Percentiles rank a stretch among this genome's conserved stretches.
These are phyloP conservation scores for Pollicipes pollicipes DNA, from an alignment of 1,140 invertebrate genomes.

Conservation along the genomic window DNA sequence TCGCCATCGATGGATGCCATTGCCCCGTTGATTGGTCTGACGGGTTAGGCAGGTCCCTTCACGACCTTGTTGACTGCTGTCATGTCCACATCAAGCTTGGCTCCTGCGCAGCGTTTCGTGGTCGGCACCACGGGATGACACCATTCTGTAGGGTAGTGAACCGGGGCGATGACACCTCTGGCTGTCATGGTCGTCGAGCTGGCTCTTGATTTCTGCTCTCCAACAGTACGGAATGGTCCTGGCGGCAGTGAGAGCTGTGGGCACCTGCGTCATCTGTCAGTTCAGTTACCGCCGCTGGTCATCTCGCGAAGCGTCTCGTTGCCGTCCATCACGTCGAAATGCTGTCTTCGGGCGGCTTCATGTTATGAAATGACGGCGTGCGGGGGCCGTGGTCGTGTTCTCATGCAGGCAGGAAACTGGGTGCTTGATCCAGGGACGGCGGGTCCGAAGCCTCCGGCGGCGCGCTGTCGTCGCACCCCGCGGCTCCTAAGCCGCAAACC, in stretches of 20 bases:
- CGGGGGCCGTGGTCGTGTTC: conserved; percentile 4
- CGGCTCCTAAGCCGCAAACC: too few species aligned
- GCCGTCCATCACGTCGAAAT: neutral
- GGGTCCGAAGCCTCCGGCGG: too few species aligned
- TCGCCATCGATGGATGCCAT: conserved; percentile 11
- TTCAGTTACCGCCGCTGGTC: neutral
- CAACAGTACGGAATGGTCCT: conserved; percentile 10
- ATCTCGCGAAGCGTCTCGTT: conserved; percentile 6
- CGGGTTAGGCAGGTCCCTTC: conserved; percentile 18
- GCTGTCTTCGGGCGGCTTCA: neutral
- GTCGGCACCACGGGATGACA: conserved; percentile 12
- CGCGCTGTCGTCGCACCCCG: too few species aligned
- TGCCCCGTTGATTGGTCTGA: conserved; percentile 19
- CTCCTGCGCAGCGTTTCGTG: conserved; percentile 10
- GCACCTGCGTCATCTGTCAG: neutral
- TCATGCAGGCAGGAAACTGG: too few species aligned
- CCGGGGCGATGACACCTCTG: conserved; percentile 9
- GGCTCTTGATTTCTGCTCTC: conserved; percentile 4
- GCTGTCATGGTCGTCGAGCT: conserved; percentile 8
- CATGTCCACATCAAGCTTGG: conserved; percentile 15
- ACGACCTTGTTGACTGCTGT: conserved; percentile 21
- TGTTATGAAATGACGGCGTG: neutral
- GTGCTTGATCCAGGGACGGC: too few species aligned
- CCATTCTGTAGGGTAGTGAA: conserved; percentile 11
- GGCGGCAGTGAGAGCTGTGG: neutral